Percentiles rank a stretch among this genome's conserved stretches.
Conservation (phyloP, 2,113 vertebrate species). For the Pituophis catenifer region DNA sequence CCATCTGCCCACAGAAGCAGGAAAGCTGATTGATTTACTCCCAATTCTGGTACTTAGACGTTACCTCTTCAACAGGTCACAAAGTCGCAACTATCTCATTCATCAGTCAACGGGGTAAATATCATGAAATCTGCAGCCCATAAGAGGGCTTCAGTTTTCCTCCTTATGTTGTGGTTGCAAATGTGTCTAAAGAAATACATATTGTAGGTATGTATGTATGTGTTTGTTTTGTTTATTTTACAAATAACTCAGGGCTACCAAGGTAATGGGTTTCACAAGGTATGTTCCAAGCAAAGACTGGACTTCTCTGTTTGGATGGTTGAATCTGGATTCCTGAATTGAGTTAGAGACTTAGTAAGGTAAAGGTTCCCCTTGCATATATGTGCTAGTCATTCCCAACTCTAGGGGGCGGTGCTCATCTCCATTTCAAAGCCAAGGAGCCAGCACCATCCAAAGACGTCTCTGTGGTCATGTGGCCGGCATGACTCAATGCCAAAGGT, state of each 20-base stretch:
- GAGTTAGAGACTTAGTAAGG: neutral
- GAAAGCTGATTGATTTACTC: slow-evolving; percentile 71
- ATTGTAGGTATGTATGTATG: neutral
- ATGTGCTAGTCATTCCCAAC: too few species aligned
- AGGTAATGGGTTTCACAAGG: neutral
- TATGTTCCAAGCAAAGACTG: neutral
- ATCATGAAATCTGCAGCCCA: slow-evolving; percentile 57
- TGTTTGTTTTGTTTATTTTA: neutral
- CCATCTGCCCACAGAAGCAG: slow-evolving; percentile 52
- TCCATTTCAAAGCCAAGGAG: too few species aligned
- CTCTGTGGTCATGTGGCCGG: too few species aligned
- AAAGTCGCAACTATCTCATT: slow-evolving; percentile 43
- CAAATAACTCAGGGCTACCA: neutral
- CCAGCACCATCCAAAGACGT: too few species aligned
- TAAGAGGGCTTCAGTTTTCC: slow-evolving; percentile 43
- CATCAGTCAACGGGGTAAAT: slow-evolving; percentile 73
- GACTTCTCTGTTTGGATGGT: neutral
- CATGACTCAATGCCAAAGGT: too few species aligned
- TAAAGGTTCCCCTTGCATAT: too few species aligned
- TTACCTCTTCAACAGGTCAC: slow-evolving; percentile 61
- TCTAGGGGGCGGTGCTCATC: too few species aligned
- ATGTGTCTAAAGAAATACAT: neutral
- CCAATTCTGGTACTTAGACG: slow-evolving; percentile 59
- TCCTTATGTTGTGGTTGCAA: slow-evolving; percentile 20
- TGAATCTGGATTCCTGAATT: neutral